Evolutionary conservation across 2,797 vertebrate species (phyloP), one percentile per base, ranked within the genome.

Genomic region (Acrossocheilus wenchowensis): DNA sequence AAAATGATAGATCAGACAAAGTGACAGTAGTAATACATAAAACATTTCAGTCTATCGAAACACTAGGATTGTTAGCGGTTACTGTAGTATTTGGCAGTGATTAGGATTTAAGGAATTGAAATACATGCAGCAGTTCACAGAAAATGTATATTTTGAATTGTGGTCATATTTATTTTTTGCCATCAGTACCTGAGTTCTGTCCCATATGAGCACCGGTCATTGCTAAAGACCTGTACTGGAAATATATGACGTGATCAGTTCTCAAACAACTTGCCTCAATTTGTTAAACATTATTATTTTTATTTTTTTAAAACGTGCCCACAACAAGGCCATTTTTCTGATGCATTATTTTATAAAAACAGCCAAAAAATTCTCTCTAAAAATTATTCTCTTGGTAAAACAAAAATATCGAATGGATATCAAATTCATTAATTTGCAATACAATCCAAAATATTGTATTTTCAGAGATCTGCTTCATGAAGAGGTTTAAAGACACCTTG

Each of bases 71-170:
- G 5, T 12, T 21, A 12, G 15, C 9, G 4, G 64, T 54, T 68
- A 50, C 36, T 30, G 72, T n/a, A 60, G 64, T 4, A 23, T 45
- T 83, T 84, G 87, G 89, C 88, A 90, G 88, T 87, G 81, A 80
- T 83, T 52, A 12, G 52, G 43, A 78, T 39, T 72, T 15, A 45
- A 82, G 60, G 30, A 52, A 39, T 34, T 50, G 23, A 17, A 72
- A 84, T 43, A 54, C 21, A 45, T 74, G 26, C 78, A 74, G 82
- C 43, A 75, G 30, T 84, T 84, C 43, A 73, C 39, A 64, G 14
- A 84, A 75, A 50, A 36, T 5, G 10, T 64, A 3, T 62, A 34
- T 83, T 62, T 64, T 75, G 2, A 66, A 75, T 39, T 17, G 14
- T 26, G 45, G 54, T 43, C 34, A 54, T 66, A 30, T 66, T 68